Conservation (phyloP, 2,113 vertebrate species). For the Labeo catla region DNA sequence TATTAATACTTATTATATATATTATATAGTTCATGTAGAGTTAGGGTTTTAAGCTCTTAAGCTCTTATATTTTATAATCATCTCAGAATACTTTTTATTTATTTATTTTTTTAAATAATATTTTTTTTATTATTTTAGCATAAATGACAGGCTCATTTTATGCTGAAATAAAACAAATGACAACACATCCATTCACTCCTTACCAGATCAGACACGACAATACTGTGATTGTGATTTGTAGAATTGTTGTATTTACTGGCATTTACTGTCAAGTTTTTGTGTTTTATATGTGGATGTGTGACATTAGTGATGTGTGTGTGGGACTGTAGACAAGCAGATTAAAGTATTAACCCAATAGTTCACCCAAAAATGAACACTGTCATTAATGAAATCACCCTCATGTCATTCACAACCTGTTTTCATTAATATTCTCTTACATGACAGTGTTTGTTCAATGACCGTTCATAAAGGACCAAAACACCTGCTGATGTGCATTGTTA, state of each 20-base stretch:
- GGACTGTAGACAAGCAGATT: slow-evolving; percentile 17
- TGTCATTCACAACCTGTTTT: background rate
- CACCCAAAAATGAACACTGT: background rate
- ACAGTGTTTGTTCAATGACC: too few relatives aligned
- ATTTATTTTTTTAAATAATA: background rate
- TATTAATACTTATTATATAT: too few relatives aligned
- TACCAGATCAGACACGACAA: background rate
- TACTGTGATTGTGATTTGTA: background rate
- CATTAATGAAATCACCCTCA: background rate
- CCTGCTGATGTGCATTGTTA: too few relatives aligned
- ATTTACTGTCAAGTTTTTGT: too few relatives aligned
- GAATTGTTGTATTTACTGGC: background rate
- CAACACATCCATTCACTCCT: background rate
- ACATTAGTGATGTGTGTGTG: background rate
- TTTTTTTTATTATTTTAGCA: background rate
- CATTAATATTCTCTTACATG: background rate
- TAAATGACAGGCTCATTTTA: background rate
- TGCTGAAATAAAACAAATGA: background rate
- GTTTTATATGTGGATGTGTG: slow-evolving; percentile 3
- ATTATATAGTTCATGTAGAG: too few relatives aligned
- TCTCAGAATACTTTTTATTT: too few relatives aligned
- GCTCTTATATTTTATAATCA: too few relatives aligned
- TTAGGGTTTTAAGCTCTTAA: too few relatives aligned
- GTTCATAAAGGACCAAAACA: too few relatives aligned
- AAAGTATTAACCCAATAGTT: background rate